Evolutionary conservation across 2,797 vertebrate genomes (phyloP), one percentile per base, ranked within the genome.

Genomic region (Falco concolor): DNA sequence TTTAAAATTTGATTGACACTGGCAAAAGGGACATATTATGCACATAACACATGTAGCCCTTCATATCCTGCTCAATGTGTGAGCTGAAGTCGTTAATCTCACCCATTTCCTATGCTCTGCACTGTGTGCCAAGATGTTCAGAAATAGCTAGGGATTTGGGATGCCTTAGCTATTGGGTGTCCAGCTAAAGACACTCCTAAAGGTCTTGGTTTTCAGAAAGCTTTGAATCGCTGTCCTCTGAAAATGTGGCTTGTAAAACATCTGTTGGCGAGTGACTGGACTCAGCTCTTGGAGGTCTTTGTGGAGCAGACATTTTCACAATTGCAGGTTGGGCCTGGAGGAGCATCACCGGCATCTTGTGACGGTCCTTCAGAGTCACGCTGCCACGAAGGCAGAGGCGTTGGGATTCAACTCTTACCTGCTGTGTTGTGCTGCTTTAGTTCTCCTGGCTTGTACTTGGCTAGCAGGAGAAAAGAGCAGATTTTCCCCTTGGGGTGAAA

Each of bases 61-160:
- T 94, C 93, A 92, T 68, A 94, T 93, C 93, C 96, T 94, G 86
- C 87, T 87, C 1, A 0, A 87, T 72, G 93, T 83, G 92, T 80
- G 94, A 95, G 91, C 40, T 20, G 84, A 90, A 94, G 83, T 85
- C 0, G 38, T 89, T 97, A 97, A 95, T 95, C 94, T 96, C 88
- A 42, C 17, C 5, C 90, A 92, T 92, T 96, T 96, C 96, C 93
- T 95, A 22, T 77, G 75, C 72, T 94, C 85, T 54, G 84, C 75
- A 19, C 68, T 32, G 27, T 83, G 93, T 93, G 96, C 94, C 96
- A 96, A 74, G 74, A 67, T 20, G 90, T 42, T 95, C 96, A 95
- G 94, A 95, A 96, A 96, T 94, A 96, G 88, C 70, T 27, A 70
- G 45, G 64, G 86, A 70, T 90, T 93, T 85, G 76, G 81, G 87